Base-by-base conservation (phyloP, 2,888 invertebrate genomes). In the Megastigmus dorsalis region DNA sequence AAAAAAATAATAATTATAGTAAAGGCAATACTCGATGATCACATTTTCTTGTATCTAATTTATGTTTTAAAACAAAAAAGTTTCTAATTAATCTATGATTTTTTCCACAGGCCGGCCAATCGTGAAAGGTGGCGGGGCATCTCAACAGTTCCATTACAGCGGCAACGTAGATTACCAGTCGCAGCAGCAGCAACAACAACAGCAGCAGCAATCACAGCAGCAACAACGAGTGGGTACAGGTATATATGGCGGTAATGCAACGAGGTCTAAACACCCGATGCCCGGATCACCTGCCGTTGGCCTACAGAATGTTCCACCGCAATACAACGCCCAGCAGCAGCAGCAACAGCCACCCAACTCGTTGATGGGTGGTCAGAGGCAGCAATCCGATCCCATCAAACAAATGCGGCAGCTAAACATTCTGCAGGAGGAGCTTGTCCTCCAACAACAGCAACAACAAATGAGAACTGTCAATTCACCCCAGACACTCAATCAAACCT, bases 51-150 rank as follows among this genome's bases (percentile, higher is more conserved):
- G n/a, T n/a, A n/a, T n/a, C n/a, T n/a, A n/a, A n/a, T n/a, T n/a
- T n/a, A 15, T 26, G 3, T 38, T 13, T 26, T 41, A 62, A 45
- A 28, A 41, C 26, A 15, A 30, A 33, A 30, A 26, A 26, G 15
- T n/a, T n/a, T 9, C 10, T 41, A 62, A 59, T 13, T 10, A 2
- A 30, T 33, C 13, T 65, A 41, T 5, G 2, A 18, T 45, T 36
- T 41, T 1, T 26, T 20, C 82, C 80, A 26, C 80, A 86, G 91
- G 91, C 78, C 90, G 91, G 79, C 90, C 91, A 48, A 91, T 91
- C 76, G 91, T 91, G 38, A 92, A 91, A 84, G 91, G 90, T 78
- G 84, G 85, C 36, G 79, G 79, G 59, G 10, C 26, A 3, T 52
- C 7, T 2, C 74, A 66, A 15, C 65, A 70, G 23, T 60, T 66